phyloP scores from a whole-genome alignment of 2,797 vertebrate genomes.

The Knipowitschia caucasica region DNA sequence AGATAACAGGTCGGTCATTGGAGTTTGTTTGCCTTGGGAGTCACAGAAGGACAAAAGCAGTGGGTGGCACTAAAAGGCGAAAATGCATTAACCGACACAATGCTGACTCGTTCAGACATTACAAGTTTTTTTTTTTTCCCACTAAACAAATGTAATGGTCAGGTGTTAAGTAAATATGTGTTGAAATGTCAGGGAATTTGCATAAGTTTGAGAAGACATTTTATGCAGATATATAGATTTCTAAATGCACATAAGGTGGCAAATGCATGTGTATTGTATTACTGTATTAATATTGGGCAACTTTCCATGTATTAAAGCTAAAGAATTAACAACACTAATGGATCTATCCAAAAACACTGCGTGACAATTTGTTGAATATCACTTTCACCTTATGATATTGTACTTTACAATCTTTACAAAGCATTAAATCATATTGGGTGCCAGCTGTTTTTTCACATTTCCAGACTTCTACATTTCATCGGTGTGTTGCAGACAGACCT shows the following conservation, averaged over 20 bases:
- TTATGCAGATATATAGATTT: not conserved
- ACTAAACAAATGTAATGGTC: not conserved
- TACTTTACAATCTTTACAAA: too few relatives aligned
- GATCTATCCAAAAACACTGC: too few relatives aligned
- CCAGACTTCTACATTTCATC: too few relatives aligned
- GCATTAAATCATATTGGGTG: too few relatives aligned
- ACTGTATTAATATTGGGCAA: too few relatives aligned
- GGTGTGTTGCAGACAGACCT: too few relatives aligned
- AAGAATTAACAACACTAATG: too few relatives aligned
- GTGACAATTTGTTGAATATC: too few relatives aligned
- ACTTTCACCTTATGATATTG: too few relatives aligned
- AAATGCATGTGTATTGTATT: not conserved
- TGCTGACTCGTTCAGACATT: conserved; percentile 3
- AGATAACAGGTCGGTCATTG: not conserved
- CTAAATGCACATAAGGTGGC: not conserved
- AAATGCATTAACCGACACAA: conserved; percentile 9
- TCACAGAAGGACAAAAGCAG: conserved; percentile 11
- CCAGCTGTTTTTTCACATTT: too few relatives aligned
- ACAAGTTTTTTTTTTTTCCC: not conserved
- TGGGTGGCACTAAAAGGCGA: conserved; percentile 6
- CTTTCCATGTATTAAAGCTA: too few relatives aligned
- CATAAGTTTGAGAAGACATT: not conserved
- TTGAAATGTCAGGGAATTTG: not conserved
- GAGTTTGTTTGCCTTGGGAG: conserved; percentile 11
- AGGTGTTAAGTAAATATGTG: not conserved